These are phyloP conservation scores for Nothobranchius kuhntae DNA, from an alignment of 2,113 vertebrate genomes.

Conservation along the genomic window DNA sequence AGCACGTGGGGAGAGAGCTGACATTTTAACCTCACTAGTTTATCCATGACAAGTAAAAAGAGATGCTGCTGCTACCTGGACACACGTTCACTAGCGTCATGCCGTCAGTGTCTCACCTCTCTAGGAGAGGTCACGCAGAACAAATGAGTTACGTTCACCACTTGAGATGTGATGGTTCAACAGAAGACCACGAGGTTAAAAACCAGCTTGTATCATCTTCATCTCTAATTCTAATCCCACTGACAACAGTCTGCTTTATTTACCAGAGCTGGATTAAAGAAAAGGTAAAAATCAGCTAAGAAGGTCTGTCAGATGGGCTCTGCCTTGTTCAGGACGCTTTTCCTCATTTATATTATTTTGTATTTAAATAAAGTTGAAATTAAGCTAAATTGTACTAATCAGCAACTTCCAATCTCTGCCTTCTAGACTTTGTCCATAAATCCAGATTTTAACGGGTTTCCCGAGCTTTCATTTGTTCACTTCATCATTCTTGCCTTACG, in stretches of 20 bases:
- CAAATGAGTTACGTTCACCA: constrained; percentile 44
- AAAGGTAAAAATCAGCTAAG: too few relatives aligned
- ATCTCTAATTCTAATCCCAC: not conserved
- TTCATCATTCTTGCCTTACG: constrained; percentile 1
- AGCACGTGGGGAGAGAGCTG: too few relatives aligned
- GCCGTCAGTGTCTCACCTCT: constrained; percentile 8
- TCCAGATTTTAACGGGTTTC: not conserved
- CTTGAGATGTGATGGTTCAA: constrained; percentile 43
- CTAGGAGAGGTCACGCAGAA: constrained; percentile 27
- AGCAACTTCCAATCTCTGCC: too few relatives aligned
- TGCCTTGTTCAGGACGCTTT: constrained; percentile 18
- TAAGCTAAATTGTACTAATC: not conserved
- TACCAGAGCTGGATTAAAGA: too few relatives aligned
- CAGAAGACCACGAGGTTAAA: constrained; percentile 32
- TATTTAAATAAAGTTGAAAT: not conserved
- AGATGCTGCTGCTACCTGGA: not conserved
- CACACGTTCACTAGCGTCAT: not conserved
- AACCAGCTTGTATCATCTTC: constrained; percentile 23
- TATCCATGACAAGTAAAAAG: too few relatives aligned
- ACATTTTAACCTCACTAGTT: too few relatives aligned
- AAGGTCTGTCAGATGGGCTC: not conserved
- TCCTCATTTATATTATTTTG: not conserved
- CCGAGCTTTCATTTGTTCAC: not conserved
- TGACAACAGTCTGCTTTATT: constrained; percentile 1
- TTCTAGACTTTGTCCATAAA: too few relatives aligned